Percentiles rank a stretch among this genome's conserved stretches.
Evolutionary conservation across 1,140 invertebrate species (phyloP).

Genomic region (Phthorimaea operculella): DNA sequence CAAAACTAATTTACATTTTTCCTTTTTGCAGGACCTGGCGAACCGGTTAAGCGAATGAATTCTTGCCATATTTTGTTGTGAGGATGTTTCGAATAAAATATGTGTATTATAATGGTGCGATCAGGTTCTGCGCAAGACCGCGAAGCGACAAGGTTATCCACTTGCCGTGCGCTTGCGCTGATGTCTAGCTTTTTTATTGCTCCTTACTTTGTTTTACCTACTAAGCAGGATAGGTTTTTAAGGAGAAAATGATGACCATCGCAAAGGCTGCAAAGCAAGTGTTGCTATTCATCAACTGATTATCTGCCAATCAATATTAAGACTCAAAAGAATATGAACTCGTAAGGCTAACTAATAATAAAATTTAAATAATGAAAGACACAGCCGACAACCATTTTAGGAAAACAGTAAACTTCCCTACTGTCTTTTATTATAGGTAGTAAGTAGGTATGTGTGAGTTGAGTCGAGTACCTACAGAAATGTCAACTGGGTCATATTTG

Average conservation of each 20-base stretch:
- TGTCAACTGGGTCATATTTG: too few species aligned
- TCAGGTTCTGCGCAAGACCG: constrained; percentile 15
- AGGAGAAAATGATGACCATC: background rate
- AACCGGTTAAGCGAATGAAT: background rate
- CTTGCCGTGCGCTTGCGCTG: constrained; percentile 12
- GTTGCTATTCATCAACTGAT: too few species aligned
- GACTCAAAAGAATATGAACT: too few species aligned
- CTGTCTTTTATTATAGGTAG: too few species aligned
- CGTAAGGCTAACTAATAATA: too few species aligned
- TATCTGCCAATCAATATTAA: too few species aligned
- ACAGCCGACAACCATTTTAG: too few species aligned
- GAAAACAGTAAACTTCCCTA: too few species aligned
- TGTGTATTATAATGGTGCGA: constrained; percentile 5
- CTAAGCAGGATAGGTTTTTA: constrained; percentile 6
- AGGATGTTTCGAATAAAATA: constrained; percentile 1
- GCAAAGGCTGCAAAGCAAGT: too few species aligned
- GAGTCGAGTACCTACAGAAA: too few species aligned
- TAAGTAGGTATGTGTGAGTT: too few species aligned
- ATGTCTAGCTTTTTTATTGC: constrained; percentile 23
- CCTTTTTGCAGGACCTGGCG: background rate
- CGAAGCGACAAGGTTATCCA: constrained; percentile 30
- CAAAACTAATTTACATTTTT: background rate
- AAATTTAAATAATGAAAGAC: too few species aligned
- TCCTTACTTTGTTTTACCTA: constrained; percentile 10
- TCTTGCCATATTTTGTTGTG: background rate